phyloP scores from a whole-genome alignment of 2,888 invertebrate species.

The Merodon equestris region DNA sequence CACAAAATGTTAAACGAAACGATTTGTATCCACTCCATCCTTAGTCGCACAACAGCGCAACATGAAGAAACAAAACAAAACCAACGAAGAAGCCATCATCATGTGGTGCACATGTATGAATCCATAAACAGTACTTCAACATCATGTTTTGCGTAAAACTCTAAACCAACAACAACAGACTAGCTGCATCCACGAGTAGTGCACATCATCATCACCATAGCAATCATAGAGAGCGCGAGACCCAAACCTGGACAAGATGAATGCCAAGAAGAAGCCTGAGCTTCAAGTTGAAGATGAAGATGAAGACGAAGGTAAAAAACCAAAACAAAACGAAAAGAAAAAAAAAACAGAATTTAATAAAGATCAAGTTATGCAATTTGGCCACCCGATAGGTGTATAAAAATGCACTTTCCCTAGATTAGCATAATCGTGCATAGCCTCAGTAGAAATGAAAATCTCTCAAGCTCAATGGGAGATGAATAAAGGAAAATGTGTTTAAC shows the following conservation, averaged over 20 bases:
- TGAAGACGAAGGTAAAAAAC: neutral
- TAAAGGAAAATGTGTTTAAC: slow-evolving; percentile 61
- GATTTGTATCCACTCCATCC: slow-evolving; percentile 56
- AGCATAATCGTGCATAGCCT: slow-evolving; percentile 69
- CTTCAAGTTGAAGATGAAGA: neutral
- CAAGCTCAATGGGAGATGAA: slow-evolving; percentile 69
- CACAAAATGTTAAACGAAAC: slow-evolving; percentile 36
- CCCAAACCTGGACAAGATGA: slow-evolving; percentile 22
- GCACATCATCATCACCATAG: too few relatives aligned
- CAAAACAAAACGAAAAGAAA: neutral
- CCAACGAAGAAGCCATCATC: slow-evolving; percentile 32
- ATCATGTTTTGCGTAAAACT: slow-evolving; percentile 66
- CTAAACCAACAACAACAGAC: slow-evolving; percentile 38
- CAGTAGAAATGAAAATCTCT: slow-evolving; percentile 67
- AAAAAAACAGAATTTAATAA: slow-evolving; percentile 59
- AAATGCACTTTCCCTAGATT: slow-evolving; percentile 69
- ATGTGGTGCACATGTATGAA: slow-evolving; percentile 53
- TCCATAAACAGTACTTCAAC: slow-evolving; percentile 56
- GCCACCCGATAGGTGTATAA: slow-evolving; percentile 69
- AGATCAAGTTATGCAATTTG: slow-evolving; percentile 69
- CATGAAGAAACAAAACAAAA: too few relatives aligned
- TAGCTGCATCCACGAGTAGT: neutral
- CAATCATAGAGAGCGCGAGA: slow-evolving; percentile 16
- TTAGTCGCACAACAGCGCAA: slow-evolving; percentile 13
- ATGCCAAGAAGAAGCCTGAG: neutral